Evolutionary conservation across 2,113 vertebrate species (phyloP).

Genomic region (Ceyx melanurus): DNA sequence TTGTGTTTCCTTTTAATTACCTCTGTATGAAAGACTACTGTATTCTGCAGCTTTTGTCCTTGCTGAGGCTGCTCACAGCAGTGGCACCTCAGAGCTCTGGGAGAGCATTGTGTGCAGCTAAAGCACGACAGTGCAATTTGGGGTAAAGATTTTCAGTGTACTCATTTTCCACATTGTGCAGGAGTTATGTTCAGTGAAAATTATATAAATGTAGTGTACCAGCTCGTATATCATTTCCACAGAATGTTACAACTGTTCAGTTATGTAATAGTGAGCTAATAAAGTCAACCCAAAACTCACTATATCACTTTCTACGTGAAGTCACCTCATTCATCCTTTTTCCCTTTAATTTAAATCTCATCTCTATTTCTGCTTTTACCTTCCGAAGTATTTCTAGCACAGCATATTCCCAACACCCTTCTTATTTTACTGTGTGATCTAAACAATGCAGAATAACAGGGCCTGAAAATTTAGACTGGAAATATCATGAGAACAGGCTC

Average conservation of each 20-base stretch:
- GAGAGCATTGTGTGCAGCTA: neutral
- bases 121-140: neutral
- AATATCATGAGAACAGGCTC: conserved; percentile 56
- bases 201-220: conserved; percentile 59
- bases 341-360: conserved; percentile 63
- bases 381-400: conserved; percentile 35
- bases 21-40: neutral
- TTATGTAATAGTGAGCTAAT: conserved; percentile 71
- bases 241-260: conserved; percentile 60
- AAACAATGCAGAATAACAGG: conserved; percentile 34
- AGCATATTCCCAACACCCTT: conserved; percentile 49
- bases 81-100: neutral
- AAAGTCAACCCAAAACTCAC: conserved; percentile 63
- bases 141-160: conserved; percentile 1
- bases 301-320: conserved; percentile 53
- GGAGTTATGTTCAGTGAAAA: conserved; percentile 71
- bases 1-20: conserved; percentile 16
- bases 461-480: conserved; percentile 52
- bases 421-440: conserved; percentile 56
- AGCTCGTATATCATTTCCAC: conserved; percentile 66
- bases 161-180: conserved; percentile 40
- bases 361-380: conserved; percentile 53
- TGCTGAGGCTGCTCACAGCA: neutral
- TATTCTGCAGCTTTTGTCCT: neutral
- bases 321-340: conserved; percentile 62